Evolutionary conservation across 2,888 invertebrate species (phyloP).

Genomic region (Sussaba pulchella): DNA sequence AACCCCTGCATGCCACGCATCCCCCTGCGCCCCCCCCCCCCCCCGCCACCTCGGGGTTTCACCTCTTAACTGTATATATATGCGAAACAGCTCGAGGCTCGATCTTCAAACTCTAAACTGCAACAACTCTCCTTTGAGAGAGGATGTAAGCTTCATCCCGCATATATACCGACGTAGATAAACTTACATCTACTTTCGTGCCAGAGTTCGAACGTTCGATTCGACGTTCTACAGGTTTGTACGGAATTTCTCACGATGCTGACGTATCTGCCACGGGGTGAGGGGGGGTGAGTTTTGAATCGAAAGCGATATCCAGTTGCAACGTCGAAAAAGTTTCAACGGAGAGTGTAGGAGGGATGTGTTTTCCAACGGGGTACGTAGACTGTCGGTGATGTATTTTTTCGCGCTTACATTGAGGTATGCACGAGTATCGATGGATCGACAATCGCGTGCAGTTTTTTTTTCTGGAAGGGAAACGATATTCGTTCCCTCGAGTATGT

Average conservation of each 20-base stretch:
- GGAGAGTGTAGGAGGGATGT: too few relatives aligned
- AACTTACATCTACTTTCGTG: conserved; percentile 5
- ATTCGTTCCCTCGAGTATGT: background rate
- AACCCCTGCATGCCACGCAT: conserved; percentile 41
- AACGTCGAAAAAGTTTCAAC: conserved; percentile 49
- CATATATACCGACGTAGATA: too few relatives aligned
- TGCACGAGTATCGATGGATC: conserved; percentile 14
- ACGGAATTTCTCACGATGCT: conserved; percentile 22
- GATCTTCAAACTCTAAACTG: conserved; percentile 58
- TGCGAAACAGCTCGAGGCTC: conserved; percentile 38
- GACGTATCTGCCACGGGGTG: background rate
- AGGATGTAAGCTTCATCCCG: conserved; percentile 36
- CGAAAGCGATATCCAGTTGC: background rate
- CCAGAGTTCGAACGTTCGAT: conserved; percentile 17
- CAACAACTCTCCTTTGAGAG: conserved; percentile 23
- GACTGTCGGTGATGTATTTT: background rate
- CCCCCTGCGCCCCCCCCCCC: conserved; percentile 11
- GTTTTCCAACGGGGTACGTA: background rate
- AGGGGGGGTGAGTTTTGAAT: background rate
- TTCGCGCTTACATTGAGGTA: background rate
- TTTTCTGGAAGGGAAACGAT: background rate
- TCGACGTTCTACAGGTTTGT: background rate
- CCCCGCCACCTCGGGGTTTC: conserved; percentile 45
- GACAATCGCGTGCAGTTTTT: conserved; percentile 1
- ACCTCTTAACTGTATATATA: background rate